These are phyloP conservation scores for Lutjanus campechanus DNA, from an alignment of 2,797 vertebrate species.

Conservation along the genomic window DNA sequence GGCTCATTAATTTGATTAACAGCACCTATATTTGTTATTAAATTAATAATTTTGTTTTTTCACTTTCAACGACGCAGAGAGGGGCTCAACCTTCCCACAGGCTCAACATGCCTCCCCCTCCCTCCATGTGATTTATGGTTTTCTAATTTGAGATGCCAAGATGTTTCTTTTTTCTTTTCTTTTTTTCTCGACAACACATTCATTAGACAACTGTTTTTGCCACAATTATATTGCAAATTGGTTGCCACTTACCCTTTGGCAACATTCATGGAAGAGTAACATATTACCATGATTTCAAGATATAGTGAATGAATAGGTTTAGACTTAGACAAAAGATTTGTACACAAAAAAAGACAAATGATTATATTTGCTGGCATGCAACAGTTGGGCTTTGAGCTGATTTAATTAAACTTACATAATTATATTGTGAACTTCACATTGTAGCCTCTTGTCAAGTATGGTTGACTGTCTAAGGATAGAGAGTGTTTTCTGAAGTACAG, in stretches of 20 bases:
- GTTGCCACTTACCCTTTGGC: conserved; percentile 26
- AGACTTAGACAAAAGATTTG: not conserved
- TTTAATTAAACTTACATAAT: not conserved
- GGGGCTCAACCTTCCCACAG: conserved; percentile 75
- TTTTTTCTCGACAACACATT: conserved; percentile 24
- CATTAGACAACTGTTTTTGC: conserved; percentile 39
- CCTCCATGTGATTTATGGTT: conserved; percentile 71
- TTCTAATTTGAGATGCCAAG: conserved; percentile 74
- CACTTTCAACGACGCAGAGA: conserved; percentile 58
- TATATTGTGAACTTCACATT: not conserved
- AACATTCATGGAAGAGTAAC: conserved; percentile 8
- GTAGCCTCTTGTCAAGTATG: not conserved
- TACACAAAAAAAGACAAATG: not conserved
- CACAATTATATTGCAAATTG: conserved; percentile 7
- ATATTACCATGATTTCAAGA: not conserved
- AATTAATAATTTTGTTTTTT: conserved; percentile 74
- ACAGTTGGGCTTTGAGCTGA: not conserved
- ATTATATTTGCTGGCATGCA: not conserved
- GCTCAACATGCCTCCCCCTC: conserved; percentile 53
- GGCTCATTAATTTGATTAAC: conserved; percentile 77
- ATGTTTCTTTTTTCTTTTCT: conserved; percentile 23
- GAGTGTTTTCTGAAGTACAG: not conserved
- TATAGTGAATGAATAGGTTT: conserved; percentile 5
- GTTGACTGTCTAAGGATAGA: not conserved
- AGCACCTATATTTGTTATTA: conserved; percentile 67